phyloP scores from a whole-genome alignment of 1,140 invertebrate species.

The Heliconius himera region DNA sequence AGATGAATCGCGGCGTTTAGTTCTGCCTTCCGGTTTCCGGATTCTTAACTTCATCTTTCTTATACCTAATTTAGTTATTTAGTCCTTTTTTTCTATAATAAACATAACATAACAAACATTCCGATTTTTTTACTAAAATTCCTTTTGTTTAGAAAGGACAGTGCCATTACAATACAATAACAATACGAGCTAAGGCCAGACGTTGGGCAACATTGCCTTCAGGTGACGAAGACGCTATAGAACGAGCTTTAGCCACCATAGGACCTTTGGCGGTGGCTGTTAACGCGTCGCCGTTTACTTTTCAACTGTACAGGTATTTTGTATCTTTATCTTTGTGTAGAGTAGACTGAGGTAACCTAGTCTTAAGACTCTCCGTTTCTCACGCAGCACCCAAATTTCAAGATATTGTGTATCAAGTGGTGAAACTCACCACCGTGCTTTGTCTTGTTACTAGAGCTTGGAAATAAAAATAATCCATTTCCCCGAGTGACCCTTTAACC shows the following conservation, averaged over 20 bases:
- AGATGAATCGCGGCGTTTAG: no score
- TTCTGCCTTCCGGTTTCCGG: no score
- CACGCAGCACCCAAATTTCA: neutral
- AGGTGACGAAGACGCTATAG: conserved; percentile 85
- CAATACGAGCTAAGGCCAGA: conserved; percentile 83
- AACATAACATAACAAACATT: no score
- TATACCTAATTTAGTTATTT: no score
- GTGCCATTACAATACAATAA: conserved; percentile 82
- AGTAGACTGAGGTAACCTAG: neutral
- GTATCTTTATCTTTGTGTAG: no score
- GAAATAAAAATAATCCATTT: no score
- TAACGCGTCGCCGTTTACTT: conserved; percentile 88
- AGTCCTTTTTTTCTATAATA: no score
- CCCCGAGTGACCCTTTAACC: no score
- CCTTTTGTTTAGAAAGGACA: conserved; percentile 81
- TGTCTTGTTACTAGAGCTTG: no score
- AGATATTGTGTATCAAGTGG: neutral
- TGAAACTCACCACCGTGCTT: no score
- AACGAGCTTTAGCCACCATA: conserved; percentile 85
- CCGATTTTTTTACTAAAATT: neutral
- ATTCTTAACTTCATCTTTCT: no score
- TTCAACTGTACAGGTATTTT: conserved; percentile 87
- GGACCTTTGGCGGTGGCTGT: conserved; percentile 89
- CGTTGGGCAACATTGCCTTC: conserved; percentile 87
- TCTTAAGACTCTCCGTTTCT: neutral